Conservation (phyloP, 2,888 invertebrate species). For the Apodemia hepburni region DNA sequence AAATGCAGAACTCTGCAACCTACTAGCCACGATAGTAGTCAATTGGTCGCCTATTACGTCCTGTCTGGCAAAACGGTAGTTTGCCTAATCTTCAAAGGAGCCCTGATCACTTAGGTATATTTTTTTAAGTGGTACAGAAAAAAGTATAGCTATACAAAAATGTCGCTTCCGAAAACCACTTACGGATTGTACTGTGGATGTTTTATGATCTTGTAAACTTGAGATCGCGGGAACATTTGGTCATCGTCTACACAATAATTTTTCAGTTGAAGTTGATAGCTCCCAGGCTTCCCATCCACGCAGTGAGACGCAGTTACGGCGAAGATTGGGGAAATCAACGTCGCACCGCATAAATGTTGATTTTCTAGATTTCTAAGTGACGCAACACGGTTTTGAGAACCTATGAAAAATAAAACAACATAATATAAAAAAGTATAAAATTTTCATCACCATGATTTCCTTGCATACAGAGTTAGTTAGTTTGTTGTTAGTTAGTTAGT, state of each 20-base stretch:
- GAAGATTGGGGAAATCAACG: slow-evolving; percentile 44
- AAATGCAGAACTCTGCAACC: no score
- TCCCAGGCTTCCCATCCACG: slow-evolving; percentile 36
- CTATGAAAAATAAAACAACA: slow-evolving; percentile 35
- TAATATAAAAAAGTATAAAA: no score
- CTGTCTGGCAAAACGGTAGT: no score
- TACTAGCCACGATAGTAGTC: no score
- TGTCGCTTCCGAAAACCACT: slow-evolving; percentile 30
- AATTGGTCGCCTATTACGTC: no score
- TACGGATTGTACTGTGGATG: slow-evolving; percentile 57
- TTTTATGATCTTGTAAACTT: slow-evolving; percentile 46
- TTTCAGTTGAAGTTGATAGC: slow-evolving; percentile 50
- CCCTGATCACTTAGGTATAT: no score
- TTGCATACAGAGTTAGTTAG: no score
- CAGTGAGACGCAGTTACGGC: slow-evolving; percentile 71
- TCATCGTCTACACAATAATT: slow-evolving; percentile 46
- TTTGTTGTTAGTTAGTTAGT: no score
- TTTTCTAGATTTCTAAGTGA: slow-evolving; percentile 52
- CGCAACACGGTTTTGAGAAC: slow-evolving; percentile 48
- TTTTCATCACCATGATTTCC: no score
- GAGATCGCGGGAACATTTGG: slow-evolving; percentile 35
- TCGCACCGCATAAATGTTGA: slow-evolving; percentile 60
- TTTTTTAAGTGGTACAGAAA: no score
- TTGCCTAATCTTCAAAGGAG: no score
- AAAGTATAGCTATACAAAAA: no score